Percentiles rank a stretch among this genome's conserved stretches.
Conservation (phyloP, 2,797 vertebrate genomes). For the Aulostomus chinensis region DNA sequence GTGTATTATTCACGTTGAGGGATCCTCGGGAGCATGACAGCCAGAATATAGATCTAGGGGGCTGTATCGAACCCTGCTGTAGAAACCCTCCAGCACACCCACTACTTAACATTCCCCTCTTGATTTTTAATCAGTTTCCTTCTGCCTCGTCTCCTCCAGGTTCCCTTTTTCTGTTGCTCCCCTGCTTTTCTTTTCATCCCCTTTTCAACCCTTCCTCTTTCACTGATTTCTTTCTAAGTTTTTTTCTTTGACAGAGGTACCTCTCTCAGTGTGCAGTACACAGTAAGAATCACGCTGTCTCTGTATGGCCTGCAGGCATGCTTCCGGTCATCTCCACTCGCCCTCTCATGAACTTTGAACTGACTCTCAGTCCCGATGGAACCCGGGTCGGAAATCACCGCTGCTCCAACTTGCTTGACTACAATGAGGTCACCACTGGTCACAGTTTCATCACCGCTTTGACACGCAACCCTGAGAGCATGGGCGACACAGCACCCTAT, state of each 20-base stretch:
- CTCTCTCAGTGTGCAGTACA: background rate
- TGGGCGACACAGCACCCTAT: constrained; percentile 85
- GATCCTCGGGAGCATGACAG: constrained; percentile 53
- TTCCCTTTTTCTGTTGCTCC: constrained; percentile 12
- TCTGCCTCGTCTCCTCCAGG: constrained; percentile 35
- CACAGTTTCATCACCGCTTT: constrained; percentile 87
- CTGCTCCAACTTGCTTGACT: constrained; percentile 92
- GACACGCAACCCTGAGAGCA: constrained; percentile 77
- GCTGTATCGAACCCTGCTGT: constrained; percentile 34
- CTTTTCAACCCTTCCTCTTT: constrained; percentile 2
- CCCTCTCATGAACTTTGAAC: constrained; percentile 90
- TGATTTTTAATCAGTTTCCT: constrained; percentile 65
- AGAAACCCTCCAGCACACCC: constrained; percentile 39
- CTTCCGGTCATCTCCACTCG: constrained; percentile 91
- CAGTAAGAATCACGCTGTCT: constrained; percentile 5
- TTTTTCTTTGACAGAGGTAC: background rate
- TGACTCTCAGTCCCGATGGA: constrained; percentile 92
- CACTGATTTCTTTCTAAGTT: constrained; percentile 21
- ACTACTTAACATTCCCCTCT: constrained; percentile 54
- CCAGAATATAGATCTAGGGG: constrained; percentile 53
- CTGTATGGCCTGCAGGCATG: constrained; percentile 81
- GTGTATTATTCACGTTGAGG: constrained; percentile 58
- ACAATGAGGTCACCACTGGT: constrained; percentile 87
- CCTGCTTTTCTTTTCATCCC: constrained; percentile 11
- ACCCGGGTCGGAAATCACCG: constrained; percentile 90